Evolutionary conservation across 1,140 invertebrate species (phyloP).

Genomic region (Trichonephila clavipes): DNA sequence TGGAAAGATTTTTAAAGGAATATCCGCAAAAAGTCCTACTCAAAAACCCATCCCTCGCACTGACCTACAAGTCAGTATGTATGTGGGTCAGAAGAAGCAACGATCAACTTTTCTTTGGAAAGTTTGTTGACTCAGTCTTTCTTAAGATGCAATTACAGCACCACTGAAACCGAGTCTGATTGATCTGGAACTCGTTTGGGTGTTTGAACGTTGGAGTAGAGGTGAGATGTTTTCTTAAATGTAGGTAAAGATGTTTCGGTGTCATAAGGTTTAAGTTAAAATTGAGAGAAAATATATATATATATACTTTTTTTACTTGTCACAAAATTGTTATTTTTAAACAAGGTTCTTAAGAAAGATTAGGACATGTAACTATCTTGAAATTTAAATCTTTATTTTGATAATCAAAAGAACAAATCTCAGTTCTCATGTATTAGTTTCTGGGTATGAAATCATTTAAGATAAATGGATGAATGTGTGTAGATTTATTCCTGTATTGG

Average conservation of each 20-base stretch:
- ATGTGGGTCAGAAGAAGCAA: neutral
- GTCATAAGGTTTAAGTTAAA: neutral
- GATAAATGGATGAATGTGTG: too few species aligned
- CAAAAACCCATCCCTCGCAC: slow-evolving; percentile 26
- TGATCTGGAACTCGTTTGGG: neutral
- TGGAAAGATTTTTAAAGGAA: neutral
- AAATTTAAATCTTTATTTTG: too few species aligned
- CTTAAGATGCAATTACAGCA: neutral
- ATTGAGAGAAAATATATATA: neutral
- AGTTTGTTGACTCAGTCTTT: slow-evolving; percentile 49
- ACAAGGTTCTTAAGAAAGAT: too few species aligned
- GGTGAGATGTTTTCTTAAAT: neutral
- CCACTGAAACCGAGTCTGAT: neutral
- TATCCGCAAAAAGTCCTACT: neutral
- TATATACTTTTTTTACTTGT: too few species aligned
- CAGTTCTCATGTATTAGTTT: too few species aligned
- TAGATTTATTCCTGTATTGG: too few species aligned
- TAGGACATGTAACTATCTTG: too few species aligned
- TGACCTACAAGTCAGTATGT: slow-evolving; percentile 9
- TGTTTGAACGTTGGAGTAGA: neutral
- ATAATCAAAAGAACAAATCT: too few species aligned
- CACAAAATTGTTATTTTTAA: too few species aligned
- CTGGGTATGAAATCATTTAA: too few species aligned
- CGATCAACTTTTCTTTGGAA: neutral
- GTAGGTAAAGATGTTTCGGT: slow-evolving; percentile 33